Percentiles rank a stretch among this genome's conserved stretches.
Conservation (phyloP, 2,888 invertebrate species). For the Machimus atricapillus region DNA sequence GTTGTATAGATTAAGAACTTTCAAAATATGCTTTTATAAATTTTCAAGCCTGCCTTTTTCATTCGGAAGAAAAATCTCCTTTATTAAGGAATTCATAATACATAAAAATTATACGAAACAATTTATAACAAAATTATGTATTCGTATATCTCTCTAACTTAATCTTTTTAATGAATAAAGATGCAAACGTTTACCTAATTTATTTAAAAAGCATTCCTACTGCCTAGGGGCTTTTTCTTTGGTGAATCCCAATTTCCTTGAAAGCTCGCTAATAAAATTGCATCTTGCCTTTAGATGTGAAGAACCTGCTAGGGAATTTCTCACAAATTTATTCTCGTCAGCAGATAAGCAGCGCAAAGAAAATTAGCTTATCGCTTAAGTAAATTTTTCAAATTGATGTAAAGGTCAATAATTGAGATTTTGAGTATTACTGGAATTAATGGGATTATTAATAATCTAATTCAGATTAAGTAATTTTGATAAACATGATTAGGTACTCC, state of each 20-base stretch:
- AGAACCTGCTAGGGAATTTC: neutral
- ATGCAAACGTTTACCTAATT: neutral
- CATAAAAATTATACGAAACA: too few relatives aligned
- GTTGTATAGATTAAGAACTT: too few relatives aligned
- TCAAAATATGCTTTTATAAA: too few relatives aligned
- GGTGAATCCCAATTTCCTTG: neutral
- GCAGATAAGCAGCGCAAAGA: neutral
- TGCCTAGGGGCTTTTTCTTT: neutral
- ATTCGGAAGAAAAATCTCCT: too few relatives aligned
- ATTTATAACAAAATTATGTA: too few relatives aligned
- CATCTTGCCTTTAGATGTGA: neutral
- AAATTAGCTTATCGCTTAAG: neutral
- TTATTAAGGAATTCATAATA: too few relatives aligned
- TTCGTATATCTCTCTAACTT: neutral
- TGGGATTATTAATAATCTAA: neutral
- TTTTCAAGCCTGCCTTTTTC: too few relatives aligned
- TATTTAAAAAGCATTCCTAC: neutral
- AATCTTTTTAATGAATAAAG: neutral
- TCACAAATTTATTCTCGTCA: neutral
- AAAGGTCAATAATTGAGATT: neutral
- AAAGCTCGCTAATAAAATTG: neutral
- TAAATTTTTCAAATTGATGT: neutral
- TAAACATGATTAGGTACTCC: neutral
- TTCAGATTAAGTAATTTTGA: neutral
- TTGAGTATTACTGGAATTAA: neutral